phyloP scores from a whole-genome alignment of 2,113 vertebrate genomes.

The Bos javanicus region DNA sequence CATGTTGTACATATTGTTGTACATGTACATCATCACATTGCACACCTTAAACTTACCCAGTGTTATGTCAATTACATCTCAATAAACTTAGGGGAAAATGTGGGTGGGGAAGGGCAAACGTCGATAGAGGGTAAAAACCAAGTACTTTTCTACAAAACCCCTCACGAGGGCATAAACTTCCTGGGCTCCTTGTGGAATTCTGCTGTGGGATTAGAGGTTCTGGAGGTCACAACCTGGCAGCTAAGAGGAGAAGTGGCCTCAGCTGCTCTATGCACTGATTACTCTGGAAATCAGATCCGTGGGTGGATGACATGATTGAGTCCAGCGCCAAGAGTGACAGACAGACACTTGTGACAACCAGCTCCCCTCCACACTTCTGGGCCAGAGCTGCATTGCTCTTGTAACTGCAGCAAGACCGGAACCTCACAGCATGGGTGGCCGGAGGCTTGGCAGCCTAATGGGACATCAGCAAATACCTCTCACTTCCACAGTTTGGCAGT shows the following conservation, averaged over 20 bases:
- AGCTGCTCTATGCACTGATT: neutral
- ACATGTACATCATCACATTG: neutral
- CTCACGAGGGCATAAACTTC: neutral
- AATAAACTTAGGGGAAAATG: neutral
- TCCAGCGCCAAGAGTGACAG: neutral
- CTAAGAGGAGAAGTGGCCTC: neutral
- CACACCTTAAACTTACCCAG: neutral
- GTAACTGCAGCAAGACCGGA: neutral
- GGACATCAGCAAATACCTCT: conserved; percentile 71
- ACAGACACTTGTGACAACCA: neutral
- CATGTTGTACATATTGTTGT: neutral
- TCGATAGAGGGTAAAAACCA: neutral
- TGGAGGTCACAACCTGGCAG: neutral
- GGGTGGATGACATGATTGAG: neutral
- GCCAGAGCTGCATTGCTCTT: conserved; percentile 9
- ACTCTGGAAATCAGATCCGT: neutral
- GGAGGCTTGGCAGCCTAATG: conserved; percentile 73
- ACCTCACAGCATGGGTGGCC: conserved; percentile 60
- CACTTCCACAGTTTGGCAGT: conserved; percentile 69
- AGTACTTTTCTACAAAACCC: neutral
- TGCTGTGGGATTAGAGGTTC: neutral
- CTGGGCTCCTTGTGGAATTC: neutral
- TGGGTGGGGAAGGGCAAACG: neutral
- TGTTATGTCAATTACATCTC: neutral
- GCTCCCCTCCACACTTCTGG: neutral